Evolutionary conservation across 2,113 vertebrate species (phyloP).

Genomic region (Sander lucioperca): DNA sequence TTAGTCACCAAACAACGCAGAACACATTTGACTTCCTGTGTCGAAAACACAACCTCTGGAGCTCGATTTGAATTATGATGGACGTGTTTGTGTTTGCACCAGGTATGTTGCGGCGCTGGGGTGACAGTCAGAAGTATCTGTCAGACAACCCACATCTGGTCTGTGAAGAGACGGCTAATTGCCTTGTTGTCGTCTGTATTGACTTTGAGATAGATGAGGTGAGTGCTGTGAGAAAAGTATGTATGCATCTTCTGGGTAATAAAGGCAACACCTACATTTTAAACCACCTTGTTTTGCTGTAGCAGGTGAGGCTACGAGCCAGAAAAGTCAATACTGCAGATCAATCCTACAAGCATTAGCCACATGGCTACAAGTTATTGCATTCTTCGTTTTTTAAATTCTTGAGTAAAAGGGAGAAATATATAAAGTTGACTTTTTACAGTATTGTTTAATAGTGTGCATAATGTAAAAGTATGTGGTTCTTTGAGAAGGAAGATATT

Average conservation of each 20-base stretch:
- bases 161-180: slow-evolving; percentile 92
- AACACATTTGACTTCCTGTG: background rate
- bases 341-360: background rate
- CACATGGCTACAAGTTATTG: background rate
- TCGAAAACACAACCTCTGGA: background rate
- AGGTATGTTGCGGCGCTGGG: slow-evolving; percentile 94
- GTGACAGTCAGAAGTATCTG: slow-evolving; percentile 93
- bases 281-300: background rate
- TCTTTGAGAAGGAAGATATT: background rate
- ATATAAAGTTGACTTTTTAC: background rate
- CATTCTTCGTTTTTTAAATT: background rate
- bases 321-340: slow-evolving; percentile 2
- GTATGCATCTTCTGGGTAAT: background rate
- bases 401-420: background rate
- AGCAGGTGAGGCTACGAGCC: background rate
- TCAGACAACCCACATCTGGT: slow-evolving; percentile 91
- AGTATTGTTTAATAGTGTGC: background rate
- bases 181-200: slow-evolving; percentile 91
- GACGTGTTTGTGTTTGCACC: slow-evolving; percentile 7
- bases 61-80: background rate
- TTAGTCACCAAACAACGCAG: background rate
- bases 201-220: slow-evolving; percentile 94
- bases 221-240: background rate
- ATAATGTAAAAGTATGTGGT: background rate
- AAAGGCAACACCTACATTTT: too few relatives aligned